These are phyloP conservation scores for Laspeyria flexula DNA, from an alignment of 2,888 invertebrate species.

Conservation along the genomic window DNA sequence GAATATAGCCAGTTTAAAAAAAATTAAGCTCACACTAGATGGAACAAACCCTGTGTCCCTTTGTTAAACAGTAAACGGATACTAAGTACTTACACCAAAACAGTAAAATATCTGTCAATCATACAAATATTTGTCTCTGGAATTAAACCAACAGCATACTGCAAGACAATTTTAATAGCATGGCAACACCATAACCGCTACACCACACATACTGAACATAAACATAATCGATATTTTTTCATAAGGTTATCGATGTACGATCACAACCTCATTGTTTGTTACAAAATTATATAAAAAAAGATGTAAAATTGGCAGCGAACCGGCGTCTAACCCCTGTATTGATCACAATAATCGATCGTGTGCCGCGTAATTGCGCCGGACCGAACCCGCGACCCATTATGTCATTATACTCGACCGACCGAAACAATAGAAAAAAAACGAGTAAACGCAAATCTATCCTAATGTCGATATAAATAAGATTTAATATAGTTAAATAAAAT, in stretches of 20 bases:
- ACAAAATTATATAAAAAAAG: constrained; percentile 76
- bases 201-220: too few relatives aligned
- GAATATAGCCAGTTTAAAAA: too few relatives aligned
- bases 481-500: constrained; percentile 18
- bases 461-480: constrained; percentile 16
- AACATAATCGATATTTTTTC: not conserved
- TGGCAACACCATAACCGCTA: too few relatives aligned
- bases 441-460: constrained; percentile 35
- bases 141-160: too few relatives aligned
- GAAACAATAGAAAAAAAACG: constrained; percentile 68
- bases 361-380: constrained; percentile 84
- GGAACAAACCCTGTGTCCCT: too few relatives aligned
- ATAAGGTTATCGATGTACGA: constrained; percentile 66
- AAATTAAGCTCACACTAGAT: too few relatives aligned
- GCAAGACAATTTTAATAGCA: too few relatives aligned
- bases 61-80: too few relatives aligned
- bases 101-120: too few relatives aligned
- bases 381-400: constrained; percentile 83
- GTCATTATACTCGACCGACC: constrained; percentile 82
- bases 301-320: constrained; percentile 83
- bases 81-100: too few relatives aligned
- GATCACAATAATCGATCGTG: constrained; percentile 86
- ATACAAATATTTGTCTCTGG: too few relatives aligned
- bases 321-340: constrained; percentile 84
- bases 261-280: constrained; percentile 70